phyloP scores from a whole-genome alignment of 2,797 vertebrate genomes.

The Lithobates pipiens region DNA sequence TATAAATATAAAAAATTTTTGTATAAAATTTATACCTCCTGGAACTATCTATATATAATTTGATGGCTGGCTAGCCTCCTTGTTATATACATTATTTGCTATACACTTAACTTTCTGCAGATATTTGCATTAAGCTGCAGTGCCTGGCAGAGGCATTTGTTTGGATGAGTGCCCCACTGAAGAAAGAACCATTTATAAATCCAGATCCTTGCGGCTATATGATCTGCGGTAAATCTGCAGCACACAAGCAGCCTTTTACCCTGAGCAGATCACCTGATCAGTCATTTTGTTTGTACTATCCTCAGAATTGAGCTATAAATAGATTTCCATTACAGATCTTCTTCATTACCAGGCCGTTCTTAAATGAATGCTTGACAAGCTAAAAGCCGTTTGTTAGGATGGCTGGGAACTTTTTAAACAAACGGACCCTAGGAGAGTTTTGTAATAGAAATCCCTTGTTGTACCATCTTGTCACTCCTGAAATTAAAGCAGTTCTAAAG shows the following conservation, averaged over 20 bases:
- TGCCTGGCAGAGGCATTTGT: neutral
- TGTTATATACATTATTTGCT: neutral
- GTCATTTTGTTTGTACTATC: neutral
- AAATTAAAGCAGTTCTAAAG: no score
- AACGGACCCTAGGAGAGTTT: neutral
- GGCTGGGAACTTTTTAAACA: neutral
- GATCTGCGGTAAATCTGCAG: no score
- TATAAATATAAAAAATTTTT: no score
- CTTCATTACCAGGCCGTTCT: neutral
- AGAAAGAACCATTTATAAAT: neutral
- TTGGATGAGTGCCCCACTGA: conserved; percentile 1
- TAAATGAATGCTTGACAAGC: neutral
- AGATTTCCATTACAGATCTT: neutral
- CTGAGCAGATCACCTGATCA: neutral
- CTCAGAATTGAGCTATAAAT: neutral
- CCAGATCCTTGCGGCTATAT: neutral
- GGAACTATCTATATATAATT: no score
- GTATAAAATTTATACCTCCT: no score
- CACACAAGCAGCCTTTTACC: neutral
- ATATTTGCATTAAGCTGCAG: neutral
- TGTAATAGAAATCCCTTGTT: neutral
- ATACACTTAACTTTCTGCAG: neutral
- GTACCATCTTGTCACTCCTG: no score
- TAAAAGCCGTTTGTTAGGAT: neutral
- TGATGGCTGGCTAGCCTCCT: neutral